Conservation (phyloP, 2,797 vertebrate species). For the Clarias platycephalus region DNA sequence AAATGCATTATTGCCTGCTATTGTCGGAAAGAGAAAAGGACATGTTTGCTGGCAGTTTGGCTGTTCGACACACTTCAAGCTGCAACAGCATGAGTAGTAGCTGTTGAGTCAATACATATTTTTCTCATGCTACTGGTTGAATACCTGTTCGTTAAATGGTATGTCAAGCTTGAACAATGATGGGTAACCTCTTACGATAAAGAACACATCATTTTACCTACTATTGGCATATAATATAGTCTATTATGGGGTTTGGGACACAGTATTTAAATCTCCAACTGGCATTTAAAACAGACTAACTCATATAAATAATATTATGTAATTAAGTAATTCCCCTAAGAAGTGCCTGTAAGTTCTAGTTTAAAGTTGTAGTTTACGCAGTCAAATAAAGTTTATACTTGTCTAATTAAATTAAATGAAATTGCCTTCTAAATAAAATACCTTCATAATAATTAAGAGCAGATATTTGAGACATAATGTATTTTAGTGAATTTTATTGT, state of each 20-base stretch:
- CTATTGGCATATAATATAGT: background rate
- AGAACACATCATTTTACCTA: background rate
- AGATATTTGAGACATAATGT: background rate
- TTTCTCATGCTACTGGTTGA: background rate
- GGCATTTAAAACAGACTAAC: background rate
- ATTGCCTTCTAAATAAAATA: background rate
- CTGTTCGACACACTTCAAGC: background rate
- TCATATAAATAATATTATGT: background rate
- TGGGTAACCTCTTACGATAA: background rate
- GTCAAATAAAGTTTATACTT: background rate
- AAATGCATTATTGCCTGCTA: background rate
- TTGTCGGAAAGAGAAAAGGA: background rate
- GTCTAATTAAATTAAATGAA: too few species aligned
- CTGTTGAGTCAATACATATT: background rate
- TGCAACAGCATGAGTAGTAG: background rate
- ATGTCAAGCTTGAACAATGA: background rate
- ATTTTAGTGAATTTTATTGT: slow-evolving; percentile 7
- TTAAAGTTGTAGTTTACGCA: background rate
- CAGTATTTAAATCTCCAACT: background rate
- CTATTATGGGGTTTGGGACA: background rate
- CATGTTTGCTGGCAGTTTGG: background rate
- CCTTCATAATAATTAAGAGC: slow-evolving; percentile 4
- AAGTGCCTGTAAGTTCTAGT: background rate
- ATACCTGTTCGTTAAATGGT: background rate
- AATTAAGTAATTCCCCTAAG: background rate